phyloP scores from a whole-genome alignment of 2,797 vertebrate genomes.

The Valencia hispanica region DNA sequence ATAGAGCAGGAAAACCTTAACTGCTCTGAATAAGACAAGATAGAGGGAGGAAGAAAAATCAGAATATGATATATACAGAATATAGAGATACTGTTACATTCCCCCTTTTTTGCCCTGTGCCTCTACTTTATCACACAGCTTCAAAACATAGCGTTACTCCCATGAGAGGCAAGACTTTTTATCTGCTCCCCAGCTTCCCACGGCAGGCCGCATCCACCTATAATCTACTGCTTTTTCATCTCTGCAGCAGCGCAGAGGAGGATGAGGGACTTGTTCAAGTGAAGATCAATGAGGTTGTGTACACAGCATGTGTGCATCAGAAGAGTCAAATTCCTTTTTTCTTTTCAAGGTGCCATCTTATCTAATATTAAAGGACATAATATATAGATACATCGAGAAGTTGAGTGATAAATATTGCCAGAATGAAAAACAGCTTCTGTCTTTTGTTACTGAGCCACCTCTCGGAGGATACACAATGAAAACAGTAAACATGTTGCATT shows the following conservation, averaged over 20 bases:
- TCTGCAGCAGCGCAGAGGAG: slow-evolving; percentile 68
- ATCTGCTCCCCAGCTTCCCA: slow-evolving; percentile 76
- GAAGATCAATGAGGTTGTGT: slow-evolving; percentile 77
- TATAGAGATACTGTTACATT: slow-evolving; percentile 47
- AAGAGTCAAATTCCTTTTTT: slow-evolving; percentile 52
- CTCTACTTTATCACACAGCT: slow-evolving; percentile 73
- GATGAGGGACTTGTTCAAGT: slow-evolving; percentile 78
- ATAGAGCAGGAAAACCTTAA: slow-evolving; percentile 59
- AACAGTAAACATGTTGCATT: slow-evolving; percentile 73
- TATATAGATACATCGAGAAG: slow-evolving; percentile 19
- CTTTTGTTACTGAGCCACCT: slow-evolving; percentile 51
- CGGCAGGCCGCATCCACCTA: slow-evolving; percentile 74
- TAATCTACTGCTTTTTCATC: slow-evolving; percentile 80
- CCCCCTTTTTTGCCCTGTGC: slow-evolving; percentile 49
- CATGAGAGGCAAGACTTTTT: slow-evolving; percentile 70
- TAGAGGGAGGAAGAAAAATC: slow-evolving; percentile 24
- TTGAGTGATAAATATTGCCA: slow-evolving; percentile 20
- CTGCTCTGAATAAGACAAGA: slow-evolving; percentile 44
- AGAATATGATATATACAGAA: slow-evolving; percentile 34
- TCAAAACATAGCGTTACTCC: slow-evolving; percentile 76
- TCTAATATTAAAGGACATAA: slow-evolving; percentile 53
- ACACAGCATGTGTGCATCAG: slow-evolving; percentile 67
- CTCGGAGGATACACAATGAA: slow-evolving; percentile 52
- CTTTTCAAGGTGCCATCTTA: slow-evolving; percentile 56
- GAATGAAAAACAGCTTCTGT: slow-evolving; percentile 13